Evolutionary conservation across 2,113 vertebrate genomes (phyloP), one percentile per base, ranked within the genome.

Genomic region (Rhineura floridana): DNA sequence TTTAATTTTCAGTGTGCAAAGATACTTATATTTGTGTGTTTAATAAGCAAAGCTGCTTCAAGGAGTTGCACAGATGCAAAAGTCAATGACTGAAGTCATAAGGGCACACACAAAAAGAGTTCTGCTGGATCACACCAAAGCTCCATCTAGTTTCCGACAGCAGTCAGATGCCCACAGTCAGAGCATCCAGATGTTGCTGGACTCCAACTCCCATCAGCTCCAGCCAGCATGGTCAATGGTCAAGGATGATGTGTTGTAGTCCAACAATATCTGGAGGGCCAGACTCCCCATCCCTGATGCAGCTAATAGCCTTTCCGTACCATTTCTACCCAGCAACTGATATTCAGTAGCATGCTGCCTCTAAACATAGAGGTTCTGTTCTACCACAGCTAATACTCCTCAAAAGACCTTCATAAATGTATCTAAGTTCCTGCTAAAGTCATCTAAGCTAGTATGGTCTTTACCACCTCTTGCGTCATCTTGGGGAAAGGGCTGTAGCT

Each of bases 21-120:
- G 55, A 39, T 80, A 62, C 42, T 39, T 81, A 8, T 75, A 1
- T 6, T 52, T 69, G 52, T 82, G 73, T 0, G 39, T 21, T 1
- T 67, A 90, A 19, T 44, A 87, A 89, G 82, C 59, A 73, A 19
- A 76, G 25, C 72, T 50, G 81, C 48, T 25, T 23, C 52, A n/a
- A 55, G 55, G 59, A 87, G 63, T 70, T 89, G 85, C 33, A 19
- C 3, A 6, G 15, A 82, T 9, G 33, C 33, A 46, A 19, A 30
- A 87, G 36, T 21, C 69, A 50, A 4, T 62, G 52, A 48, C 52
- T 75, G 21, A 46, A 63, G 30, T 75, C 69, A 70, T 7, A 62
- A 50, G 75, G 55, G 78, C 2, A 19, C 36, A 72, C 48, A 39
- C 33, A 65, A 50, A 19, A 67, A 48, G 6, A 78, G 44, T 12